A percentile compares a stretch with the other conserved stretches of the same genome.
Conservation (phyloP, 2,113 vertebrate genomes). For the Mormyrus iriodes region DNA sequence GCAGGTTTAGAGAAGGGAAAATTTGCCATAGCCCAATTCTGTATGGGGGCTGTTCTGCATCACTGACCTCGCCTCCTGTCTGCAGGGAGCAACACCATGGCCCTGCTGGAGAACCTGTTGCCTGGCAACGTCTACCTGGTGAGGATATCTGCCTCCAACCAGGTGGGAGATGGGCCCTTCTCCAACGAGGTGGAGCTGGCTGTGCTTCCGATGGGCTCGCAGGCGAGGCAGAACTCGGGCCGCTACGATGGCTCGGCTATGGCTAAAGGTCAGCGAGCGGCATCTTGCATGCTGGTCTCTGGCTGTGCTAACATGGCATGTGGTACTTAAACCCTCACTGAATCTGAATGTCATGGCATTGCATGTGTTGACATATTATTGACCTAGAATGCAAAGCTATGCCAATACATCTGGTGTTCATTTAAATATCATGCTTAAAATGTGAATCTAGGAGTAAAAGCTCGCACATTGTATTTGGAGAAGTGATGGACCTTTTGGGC, state of each 20-base stretch:
- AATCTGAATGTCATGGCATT: not conserved
- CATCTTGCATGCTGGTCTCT: not conserved
- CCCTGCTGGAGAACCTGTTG: slow-evolving; percentile 83
- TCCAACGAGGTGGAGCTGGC: slow-evolving; percentile 76
- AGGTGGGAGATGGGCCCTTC: slow-evolving; percentile 87
- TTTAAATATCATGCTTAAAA: not conserved
- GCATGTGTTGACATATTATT: not conserved
- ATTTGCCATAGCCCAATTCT: not conserved
- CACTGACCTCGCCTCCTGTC: slow-evolving; percentile 18
- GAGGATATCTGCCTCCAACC: slow-evolving; percentile 87
- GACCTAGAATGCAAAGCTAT: not conserved
- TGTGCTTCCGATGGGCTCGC: slow-evolving; percentile 62
- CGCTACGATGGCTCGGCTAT: slow-evolving; percentile 59
- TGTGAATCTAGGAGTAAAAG: not conserved
- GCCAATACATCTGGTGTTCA: not conserved
- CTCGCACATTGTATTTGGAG: not conserved
- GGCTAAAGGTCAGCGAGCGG: slow-evolving; percentile 59
- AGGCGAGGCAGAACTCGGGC: slow-evolving; percentile 74
- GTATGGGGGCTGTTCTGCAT: not conserved
- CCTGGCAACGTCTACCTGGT: slow-evolving; percentile 82
- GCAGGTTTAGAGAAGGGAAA: no score
- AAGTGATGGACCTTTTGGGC: not conserved
- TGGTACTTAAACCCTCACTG: not conserved
- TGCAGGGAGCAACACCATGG: slow-evolving; percentile 85
- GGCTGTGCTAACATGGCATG: not conserved